Base-by-base conservation (phyloP, 2,113 vertebrate species). In the Suricata suricatta region DNA sequence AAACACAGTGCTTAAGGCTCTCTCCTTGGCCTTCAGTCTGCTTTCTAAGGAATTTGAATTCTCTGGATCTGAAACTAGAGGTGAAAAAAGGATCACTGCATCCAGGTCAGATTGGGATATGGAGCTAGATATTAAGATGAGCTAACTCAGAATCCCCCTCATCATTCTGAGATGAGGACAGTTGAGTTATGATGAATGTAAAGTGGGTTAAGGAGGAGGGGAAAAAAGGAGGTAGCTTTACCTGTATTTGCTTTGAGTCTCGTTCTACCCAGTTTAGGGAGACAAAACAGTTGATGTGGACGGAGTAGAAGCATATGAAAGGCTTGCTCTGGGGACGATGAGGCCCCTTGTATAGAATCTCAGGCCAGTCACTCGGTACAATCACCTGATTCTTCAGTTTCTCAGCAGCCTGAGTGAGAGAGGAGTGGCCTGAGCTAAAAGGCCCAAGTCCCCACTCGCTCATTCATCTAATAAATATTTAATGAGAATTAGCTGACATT, bases 241-340 rank as follows among this genome's bases (percentile, higher is more conserved):
- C 98, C 93, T 98, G 89, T 31, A 33, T 57, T 87, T 93, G 79
- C 57, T 52, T 96, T 38, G 41, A 80, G 35, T 23, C 35, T 15
- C 31, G 76, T 21, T 96, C 93, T 13, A 95, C 11, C 97, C 98
- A 98, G 92, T 97, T 92, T 90, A 98, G 98, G 60, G 96, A 97
- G 25, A 98, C 81, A 57, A 98, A 96, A 23, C 93, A 95, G 82
- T 74, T 89, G 31, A 23, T 6, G 4, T 84, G 23, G 0, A 7
- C 38, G 2, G 90, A 87, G 25, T 98, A 98, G 86, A 90, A 88
- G 74, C 96, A 96, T 82, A 98, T 52, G n/a, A 91, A 89, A 17
- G 95, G 92, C 47, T 96, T 96, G 84, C 90, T 94, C 29, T 95
- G 77, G 33, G 95, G 95, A 35, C 74, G 31, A 41, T 96, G 86